Conservation (phyloP, 1,140 invertebrate genomes). For the Drosophila murphyi region DNA sequence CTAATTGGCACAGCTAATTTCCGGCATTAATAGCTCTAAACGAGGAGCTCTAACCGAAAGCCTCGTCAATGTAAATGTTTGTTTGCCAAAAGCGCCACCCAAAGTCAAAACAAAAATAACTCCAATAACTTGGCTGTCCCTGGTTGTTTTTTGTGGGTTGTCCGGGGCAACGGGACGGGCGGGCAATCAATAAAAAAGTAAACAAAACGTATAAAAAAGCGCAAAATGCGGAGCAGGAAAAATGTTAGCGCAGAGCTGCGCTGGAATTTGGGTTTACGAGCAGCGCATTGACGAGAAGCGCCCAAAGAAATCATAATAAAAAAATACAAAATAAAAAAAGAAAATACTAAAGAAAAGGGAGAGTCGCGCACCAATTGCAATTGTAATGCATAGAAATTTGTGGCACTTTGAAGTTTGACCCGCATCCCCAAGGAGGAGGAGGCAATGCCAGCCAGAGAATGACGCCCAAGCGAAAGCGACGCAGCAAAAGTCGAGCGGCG, state of each 20-base stretch:
- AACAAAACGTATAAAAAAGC: conserved; percentile 46
- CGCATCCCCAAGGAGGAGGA: conserved; percentile 16
- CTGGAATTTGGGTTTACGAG: conserved; percentile 72
- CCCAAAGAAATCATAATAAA: conserved; percentile 32
- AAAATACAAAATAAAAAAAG: conserved; percentile 7
- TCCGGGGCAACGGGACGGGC: conserved; percentile 46
- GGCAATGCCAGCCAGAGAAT: conserved; percentile 30
- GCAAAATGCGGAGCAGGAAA: conserved; percentile 6
- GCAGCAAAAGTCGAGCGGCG: conserved; percentile 40
- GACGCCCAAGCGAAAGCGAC: conserved; percentile 68
- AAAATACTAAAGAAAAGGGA: no score
- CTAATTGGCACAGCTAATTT: conserved; percentile 58
- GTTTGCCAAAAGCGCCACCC: not conserved
- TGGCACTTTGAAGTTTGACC: conserved; percentile 63
- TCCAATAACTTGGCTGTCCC: conserved; percentile 7
- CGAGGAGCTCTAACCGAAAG: not conserved
- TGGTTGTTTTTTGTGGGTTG: conserved; percentile 30
- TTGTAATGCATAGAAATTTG: conserved; percentile 37
- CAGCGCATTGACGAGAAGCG: conserved; percentile 12
- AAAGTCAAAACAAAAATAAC: conserved; percentile 61
- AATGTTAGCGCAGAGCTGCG: conserved; percentile 48
- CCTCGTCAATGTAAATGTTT: not conserved
- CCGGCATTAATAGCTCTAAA: conserved; percentile 38
- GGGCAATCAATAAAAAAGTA: conserved; percentile 71
- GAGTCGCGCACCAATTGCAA: not conserved